These are phyloP conservation scores for Alviniconcha marisindica DNA, from an alignment of 1,140 invertebrate genomes.

Conservation along the genomic window DNA sequence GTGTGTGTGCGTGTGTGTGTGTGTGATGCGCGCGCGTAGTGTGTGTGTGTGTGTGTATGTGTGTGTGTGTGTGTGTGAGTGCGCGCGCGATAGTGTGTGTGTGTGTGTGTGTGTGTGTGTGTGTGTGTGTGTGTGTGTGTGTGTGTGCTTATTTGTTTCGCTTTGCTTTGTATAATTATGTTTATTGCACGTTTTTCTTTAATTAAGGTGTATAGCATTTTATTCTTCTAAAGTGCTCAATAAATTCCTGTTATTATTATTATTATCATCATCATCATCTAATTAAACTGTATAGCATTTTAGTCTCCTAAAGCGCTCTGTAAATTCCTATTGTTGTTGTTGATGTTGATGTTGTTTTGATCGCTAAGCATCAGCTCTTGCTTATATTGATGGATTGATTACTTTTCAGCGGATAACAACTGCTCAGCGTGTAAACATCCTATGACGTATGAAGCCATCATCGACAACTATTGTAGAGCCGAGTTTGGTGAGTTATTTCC, in stretches of 20 bases:
- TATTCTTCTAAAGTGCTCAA: no score
- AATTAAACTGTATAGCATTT: no score
- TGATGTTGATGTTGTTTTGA: no score
- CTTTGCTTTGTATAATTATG: neutral
- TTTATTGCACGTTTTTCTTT: no score
- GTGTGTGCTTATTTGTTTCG: neutral
- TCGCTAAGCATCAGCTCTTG: neutral
- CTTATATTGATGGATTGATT: neutral
- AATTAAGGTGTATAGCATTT: no score
- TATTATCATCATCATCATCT: no score
- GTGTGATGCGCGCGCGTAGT: no score
- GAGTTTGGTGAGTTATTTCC: conserved; percentile 79
- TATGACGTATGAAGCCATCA: conserved; percentile 82
- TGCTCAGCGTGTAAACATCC: conserved; percentile 81
- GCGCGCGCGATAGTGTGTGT: neutral
- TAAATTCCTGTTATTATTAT: no score
- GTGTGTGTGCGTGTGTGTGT: no score
- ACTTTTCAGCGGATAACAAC: conserved; percentile 70
- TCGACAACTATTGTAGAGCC: conserved; percentile 82
- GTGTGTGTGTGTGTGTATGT: neutral
- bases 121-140: neutral
- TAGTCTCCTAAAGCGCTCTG: no score
- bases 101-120: neutral
- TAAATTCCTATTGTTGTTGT: no score
- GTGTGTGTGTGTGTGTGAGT: neutral